Evolutionary conservation across 2,888 invertebrate genomes (phyloP), one percentile per base, ranked within the genome.

Genomic region (Habroteleia sp.): DNA sequence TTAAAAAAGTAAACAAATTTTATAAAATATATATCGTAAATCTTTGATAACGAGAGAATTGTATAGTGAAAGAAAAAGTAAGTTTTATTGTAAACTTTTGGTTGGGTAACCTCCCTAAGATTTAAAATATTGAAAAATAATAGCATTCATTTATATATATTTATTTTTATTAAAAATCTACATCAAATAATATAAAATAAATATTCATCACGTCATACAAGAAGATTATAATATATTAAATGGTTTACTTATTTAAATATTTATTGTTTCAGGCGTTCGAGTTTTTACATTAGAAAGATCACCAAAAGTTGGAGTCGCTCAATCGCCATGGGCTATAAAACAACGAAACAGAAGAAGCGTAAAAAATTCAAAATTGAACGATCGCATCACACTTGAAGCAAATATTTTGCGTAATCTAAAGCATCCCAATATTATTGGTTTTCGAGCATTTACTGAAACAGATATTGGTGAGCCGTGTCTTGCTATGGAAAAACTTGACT

Each of bases 251-350:
- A 20, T 5, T 20, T 20, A 20, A 20, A 20, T 20, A 20, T 27
- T 48, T 37, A 31, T 82, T n/a, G n/a, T n/a, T 86, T 8, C 69
- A 94, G 94, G 96, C 56, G 93, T 96, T 7, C 92, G 91, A 77
- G 95, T 96, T 0, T 95, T 94, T 88, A 92, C 94, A 77, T 85
- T 96, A 73, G 91, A 94, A 60, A 90, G 96, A 74, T 94, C 94
- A 0, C 94, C 95, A 0, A 90, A 90, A 78, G 90, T 91, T 0
- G 93, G 94, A 3, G 91, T 92, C 79, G 87, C 91, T 0, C 91
- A 92, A n/a, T 96, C 96, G 0, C 96, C 96, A 0, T 96, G 96
- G 96, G 96, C 96, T 0, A 90, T 96, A 0, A 96, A 96, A 84
- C 93, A 94, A 88, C 85, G 95, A 0, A 91, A 91, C 77, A 91